Percentiles rank a stretch among this genome's conserved stretches.
These are phyloP conservation scores for Geodia barretti DNA, from an alignment of 37 sponge, comb jelly and placozoan genomes.

Conservation along the genomic window DNA sequence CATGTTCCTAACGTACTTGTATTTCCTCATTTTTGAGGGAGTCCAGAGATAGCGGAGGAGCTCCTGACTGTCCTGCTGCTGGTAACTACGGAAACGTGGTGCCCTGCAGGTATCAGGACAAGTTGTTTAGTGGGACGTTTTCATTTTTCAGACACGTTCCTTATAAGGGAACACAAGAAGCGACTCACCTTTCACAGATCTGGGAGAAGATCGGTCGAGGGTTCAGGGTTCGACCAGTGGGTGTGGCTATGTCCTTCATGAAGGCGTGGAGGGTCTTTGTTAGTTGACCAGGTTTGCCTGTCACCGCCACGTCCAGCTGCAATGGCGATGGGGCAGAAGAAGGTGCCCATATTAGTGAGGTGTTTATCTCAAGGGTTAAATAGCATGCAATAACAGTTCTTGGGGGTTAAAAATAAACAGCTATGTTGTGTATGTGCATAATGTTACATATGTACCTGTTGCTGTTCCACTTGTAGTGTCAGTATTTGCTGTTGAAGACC, in stretches of 20 bases:
- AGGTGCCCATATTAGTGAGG: no score
- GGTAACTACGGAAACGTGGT: conserved; percentile 60
- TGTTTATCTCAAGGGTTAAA: no score
- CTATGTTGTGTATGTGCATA: no score
- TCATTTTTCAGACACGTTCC: no score
- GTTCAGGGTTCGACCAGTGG: conserved; percentile 15
- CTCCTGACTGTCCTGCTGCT: conserved; percentile 96
- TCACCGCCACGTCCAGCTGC: conserved; percentile 6
- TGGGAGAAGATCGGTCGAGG: conserved; percentile 56
- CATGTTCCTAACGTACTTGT: no score
- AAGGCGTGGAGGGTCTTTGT: conserved; percentile 25
- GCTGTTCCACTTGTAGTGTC: no score
- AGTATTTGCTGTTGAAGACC: no score
- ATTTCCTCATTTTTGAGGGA: conserved; percentile 44
- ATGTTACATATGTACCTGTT: no score
- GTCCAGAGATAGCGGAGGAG: conserved; percentile 81
- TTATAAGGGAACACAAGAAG: background rate
- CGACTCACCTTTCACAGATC: conserved; percentile 52
- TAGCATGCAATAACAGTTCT: no score
- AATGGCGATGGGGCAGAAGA: background rate
- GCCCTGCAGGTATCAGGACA: conserved; percentile 48
- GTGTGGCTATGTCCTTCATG: conserved; percentile 19
- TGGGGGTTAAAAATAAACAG: no score
- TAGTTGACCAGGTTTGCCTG: conserved; percentile 9
- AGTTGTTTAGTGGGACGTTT: no score